Percentiles rank a stretch among this genome's conserved stretches.
phyloP scores from a whole-genome alignment of 2,888 invertebrate genomes.

The Nomada ferruginata region DNA sequence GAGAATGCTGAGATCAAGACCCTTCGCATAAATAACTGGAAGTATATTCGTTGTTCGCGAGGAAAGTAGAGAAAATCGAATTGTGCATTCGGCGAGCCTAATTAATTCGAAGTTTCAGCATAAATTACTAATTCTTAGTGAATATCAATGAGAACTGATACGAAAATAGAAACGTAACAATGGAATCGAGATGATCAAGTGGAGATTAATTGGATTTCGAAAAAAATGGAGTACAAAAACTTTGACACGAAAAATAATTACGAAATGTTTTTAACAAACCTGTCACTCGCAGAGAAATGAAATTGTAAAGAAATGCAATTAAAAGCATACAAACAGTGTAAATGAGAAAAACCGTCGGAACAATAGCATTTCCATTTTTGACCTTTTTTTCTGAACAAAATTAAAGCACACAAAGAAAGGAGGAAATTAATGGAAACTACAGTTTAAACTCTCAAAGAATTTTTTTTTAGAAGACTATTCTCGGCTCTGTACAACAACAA shows the following conservation, averaged over 20 bases:
- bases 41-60: not conserved
- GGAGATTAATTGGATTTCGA: not conserved
- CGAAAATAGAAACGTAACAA: not conserved
- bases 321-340: not conserved
- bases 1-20: not conserved
- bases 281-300: no score
- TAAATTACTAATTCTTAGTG: not conserved
- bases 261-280: no score
- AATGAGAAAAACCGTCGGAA: not conserved
- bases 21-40: not conserved
- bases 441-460: not conserved
- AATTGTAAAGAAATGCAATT: not conserved
- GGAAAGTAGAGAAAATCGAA: not conserved
- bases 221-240: not conserved
- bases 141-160: not conserved
- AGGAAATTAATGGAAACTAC: not conserved
- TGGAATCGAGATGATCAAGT: no score
- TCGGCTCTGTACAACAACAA: no score
- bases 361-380: not conserved
- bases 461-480: no score
- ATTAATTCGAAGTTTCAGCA: conserved; percentile 1
- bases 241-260: not conserved
- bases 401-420: not conserved
- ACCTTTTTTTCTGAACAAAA: not conserved
- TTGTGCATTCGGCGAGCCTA: not conserved